Evolutionary conservation across 2,113 vertebrate species (phyloP).

Genomic region (Erythrocercus mccallii): DNA sequence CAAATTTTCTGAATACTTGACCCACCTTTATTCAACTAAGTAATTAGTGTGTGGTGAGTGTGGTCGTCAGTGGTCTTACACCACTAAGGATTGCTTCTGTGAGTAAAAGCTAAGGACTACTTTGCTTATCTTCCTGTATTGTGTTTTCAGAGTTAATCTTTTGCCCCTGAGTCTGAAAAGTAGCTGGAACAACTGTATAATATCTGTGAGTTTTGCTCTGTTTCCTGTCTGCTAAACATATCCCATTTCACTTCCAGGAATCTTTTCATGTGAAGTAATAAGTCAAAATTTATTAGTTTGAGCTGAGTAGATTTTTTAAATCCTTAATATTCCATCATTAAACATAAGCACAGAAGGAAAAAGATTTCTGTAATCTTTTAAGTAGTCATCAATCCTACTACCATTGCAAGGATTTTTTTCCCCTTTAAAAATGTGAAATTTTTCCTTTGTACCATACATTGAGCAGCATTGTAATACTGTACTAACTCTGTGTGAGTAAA

Average conservation of each 20-base stretch:
- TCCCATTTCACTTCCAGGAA: background rate
- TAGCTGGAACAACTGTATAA: background rate
- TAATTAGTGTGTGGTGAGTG: background rate
- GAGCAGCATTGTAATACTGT: conserved; percentile 74
- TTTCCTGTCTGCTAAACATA: background rate
- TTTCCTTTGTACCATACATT: conserved; percentile 72
- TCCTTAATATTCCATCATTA: conserved; percentile 44
- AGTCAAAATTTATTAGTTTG: conserved; percentile 28
- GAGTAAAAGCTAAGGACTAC: background rate
- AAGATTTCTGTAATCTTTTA: conserved; percentile 63
- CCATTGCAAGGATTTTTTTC: conserved; percentile 52
- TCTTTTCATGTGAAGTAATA: background rate
- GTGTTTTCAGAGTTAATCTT: background rate
- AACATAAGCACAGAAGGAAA: background rate
- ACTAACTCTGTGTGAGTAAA: conserved; percentile 74
- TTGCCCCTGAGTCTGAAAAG: background rate
- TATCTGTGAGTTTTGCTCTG: background rate
- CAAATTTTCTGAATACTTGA: background rate
- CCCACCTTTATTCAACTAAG: background rate
- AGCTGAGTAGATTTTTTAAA: conserved; percentile 3
- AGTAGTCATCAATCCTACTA: conserved; percentile 64
- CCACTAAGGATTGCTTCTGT: background rate
- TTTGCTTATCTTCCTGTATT: background rate
- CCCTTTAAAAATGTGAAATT: conserved; percentile 67
- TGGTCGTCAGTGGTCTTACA: background rate